These are phyloP conservation scores for Synanthedon myopaeformis DNA, from an alignment of 2,888 invertebrate genomes.

Conservation along the genomic window DNA sequence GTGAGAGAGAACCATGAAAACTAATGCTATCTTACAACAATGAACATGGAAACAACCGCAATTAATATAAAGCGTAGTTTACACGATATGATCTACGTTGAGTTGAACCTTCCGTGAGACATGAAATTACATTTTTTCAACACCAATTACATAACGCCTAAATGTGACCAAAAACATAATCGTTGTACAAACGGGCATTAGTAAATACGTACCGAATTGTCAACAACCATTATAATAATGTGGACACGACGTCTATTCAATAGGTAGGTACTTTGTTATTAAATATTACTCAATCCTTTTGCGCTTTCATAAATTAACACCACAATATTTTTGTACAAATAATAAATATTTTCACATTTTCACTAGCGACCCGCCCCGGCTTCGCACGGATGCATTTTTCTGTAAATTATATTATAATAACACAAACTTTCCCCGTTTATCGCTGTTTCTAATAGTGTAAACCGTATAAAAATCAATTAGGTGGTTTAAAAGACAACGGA, in stretches of 20 bases:
- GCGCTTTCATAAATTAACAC: too few relatives aligned
- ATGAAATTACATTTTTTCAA: constrained; percentile 54
- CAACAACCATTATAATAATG: constrained; percentile 15
- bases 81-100: constrained; percentile 50
- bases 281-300: too few relatives aligned
- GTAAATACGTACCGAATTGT: constrained; percentile 25
- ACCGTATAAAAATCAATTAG: too few relatives aligned
- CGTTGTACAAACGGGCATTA: constrained; percentile 26
- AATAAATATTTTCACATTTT: too few relatives aligned
- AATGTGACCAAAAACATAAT: constrained; percentile 48
- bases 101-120: constrained; percentile 46
- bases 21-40: constrained; percentile 54
- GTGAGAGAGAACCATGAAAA: constrained; percentile 45
- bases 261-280: too few relatives aligned
- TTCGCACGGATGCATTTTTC: too few relatives aligned
- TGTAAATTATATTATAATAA: too few relatives aligned
- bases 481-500: too few relatives aligned
- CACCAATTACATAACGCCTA: constrained; percentile 43
- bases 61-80: constrained; percentile 54
- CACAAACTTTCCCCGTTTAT: too few relatives aligned
- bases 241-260: constrained; percentile 19
- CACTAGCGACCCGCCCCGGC: too few relatives aligned
- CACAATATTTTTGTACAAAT: too few relatives aligned
- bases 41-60: constrained; percentile 34
- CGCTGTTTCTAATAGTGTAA: too few relatives aligned